Evolutionary conservation across 2,797 vertebrate species (phyloP), one percentile per base, ranked within the genome.

Genomic region (Enteromius radiatus): DNA sequence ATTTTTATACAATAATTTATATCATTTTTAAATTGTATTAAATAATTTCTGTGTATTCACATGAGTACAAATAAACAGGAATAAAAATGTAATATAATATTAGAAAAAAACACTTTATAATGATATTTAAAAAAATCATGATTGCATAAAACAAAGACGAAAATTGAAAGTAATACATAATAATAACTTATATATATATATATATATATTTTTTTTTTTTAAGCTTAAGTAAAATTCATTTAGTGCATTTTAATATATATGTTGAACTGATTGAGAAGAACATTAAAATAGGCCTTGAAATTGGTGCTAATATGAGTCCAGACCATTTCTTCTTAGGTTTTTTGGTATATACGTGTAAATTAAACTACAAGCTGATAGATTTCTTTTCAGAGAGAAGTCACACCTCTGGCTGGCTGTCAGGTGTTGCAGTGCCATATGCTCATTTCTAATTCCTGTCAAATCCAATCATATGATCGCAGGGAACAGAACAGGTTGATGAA

Each of bases 381-480:
- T 28, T 64, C n/a, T 64, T 81, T 74, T 52, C 4, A 41, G 45
- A 54, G 26, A 4, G 28, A 61, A 47, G 69, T 81, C 70, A 52
- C 70, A 74, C 31, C 33, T 81, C 59, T 65, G n/a, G 71, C 33
- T 65, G 45, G 23, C 61, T 75, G 59, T 65, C 43, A 81, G 23
- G 21, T 23, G 17, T 52, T 71, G 38, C 78, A 64, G 80, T 64
- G 19, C 54, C 78, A 81, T 81, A 74, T 61, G 69, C 4, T 38
- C 1, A 21, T 31, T 33, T 78, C 14, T 33, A 63, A 71, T 47
- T 82, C 26, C 36, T 7, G 36, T 36, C 11, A 76, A 59, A 80
- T 76, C 52, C 26, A 61, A 33, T 63, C 31, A 63, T 76, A 36
- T 28, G 54, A 67, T 63, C 63, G 11, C n/a, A 65, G n/a, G 43